Conservation (phyloP, 53 echinoderm and acorn worm genomes). For the Pentamera pediparva region DNA sequence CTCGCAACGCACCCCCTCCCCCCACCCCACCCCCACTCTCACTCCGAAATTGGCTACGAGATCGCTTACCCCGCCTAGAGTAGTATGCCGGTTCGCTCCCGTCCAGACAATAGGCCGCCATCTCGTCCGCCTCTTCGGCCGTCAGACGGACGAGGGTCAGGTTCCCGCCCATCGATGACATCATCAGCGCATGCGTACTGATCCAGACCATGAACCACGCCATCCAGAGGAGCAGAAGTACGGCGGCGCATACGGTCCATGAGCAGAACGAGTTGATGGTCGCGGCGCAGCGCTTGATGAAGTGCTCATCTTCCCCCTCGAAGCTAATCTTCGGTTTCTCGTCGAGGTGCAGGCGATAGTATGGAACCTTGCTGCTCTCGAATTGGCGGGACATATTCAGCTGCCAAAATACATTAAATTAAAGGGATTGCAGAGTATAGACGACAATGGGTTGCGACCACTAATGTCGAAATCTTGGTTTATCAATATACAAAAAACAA, state of each 20-base stretch:
- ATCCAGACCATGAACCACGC: conserved; percentile 17
- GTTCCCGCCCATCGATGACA: conserved; percentile 9
- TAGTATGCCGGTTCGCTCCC: conserved; percentile 77
- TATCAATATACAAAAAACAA: too few species aligned
- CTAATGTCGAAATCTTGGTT: too few species aligned
- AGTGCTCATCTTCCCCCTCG: not conserved
- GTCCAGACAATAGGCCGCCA: conserved; percentile 66
- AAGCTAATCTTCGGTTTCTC: conserved; percentile 2
- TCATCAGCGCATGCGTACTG: not conserved
- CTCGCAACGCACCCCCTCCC: too few species aligned
- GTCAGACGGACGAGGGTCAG: conserved; percentile 41
- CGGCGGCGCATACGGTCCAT: conserved; percentile 13
- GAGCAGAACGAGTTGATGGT: not conserved
- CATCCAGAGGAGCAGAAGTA: conserved; percentile 7
- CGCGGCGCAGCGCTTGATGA: not conserved
- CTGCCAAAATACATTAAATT: too few species aligned
- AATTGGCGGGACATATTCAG: not conserved
- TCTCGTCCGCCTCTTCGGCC: conserved; percentile 35
- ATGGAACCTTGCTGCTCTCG: not conserved
- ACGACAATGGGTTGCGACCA: too few species aligned
- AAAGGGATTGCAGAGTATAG: too few species aligned
- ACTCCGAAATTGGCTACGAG: too few species aligned
- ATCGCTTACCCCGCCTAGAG: conserved; percentile 57
- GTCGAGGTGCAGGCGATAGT: not conserved
- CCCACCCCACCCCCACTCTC: too few species aligned